Percentiles rank a stretch among this genome's conserved stretches.
These are phyloP conservation scores for Terebella lapidaria DNA, from an alignment of 2,888 invertebrate genomes.

Conservation along the genomic window DNA sequence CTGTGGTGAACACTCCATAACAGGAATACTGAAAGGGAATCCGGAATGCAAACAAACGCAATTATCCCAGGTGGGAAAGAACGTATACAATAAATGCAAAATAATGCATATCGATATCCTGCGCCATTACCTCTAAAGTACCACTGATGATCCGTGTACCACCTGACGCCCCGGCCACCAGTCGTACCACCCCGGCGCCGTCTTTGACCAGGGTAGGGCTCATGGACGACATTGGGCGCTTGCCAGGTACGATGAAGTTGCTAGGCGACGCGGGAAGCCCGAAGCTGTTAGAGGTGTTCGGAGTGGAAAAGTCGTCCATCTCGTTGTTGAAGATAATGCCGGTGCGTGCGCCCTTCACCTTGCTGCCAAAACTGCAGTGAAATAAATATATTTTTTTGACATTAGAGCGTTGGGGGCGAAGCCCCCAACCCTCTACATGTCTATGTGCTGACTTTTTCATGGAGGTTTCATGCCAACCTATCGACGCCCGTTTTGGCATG, in stretches of 20 bases:
- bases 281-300: constrained; percentile 41
- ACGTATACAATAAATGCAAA: too few relatives aligned
- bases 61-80: too few relatives aligned
- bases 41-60: too few relatives aligned
- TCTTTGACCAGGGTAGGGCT: constrained; percentile 75
- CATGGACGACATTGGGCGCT: constrained; percentile 88
- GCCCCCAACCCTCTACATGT: too few relatives aligned
- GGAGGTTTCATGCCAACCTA: too few relatives aligned
- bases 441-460: too few relatives aligned
- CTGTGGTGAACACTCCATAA: too few relatives aligned
- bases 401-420: too few relatives aligned
- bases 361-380: constrained; percentile 72
- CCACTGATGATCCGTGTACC: constrained; percentile 85
- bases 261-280: constrained; percentile 66
- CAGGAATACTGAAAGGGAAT: too few relatives aligned
- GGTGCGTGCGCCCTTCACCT: constrained; percentile 49
- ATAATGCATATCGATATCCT: too few relatives aligned
- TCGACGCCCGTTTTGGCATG: too few relatives aligned
- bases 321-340: constrained; percentile 61
- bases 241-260: constrained; percentile 77
- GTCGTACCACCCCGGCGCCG: constrained; percentile 62
- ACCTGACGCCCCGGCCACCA: constrained; percentile 81
- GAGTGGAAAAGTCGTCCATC: constrained; percentile 18
- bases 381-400: too few relatives aligned
- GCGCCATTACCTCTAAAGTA: constrained; percentile 57